phyloP scores from a whole-genome alignment of 2,113 vertebrate species.

The Vulpes lagopus region DNA sequence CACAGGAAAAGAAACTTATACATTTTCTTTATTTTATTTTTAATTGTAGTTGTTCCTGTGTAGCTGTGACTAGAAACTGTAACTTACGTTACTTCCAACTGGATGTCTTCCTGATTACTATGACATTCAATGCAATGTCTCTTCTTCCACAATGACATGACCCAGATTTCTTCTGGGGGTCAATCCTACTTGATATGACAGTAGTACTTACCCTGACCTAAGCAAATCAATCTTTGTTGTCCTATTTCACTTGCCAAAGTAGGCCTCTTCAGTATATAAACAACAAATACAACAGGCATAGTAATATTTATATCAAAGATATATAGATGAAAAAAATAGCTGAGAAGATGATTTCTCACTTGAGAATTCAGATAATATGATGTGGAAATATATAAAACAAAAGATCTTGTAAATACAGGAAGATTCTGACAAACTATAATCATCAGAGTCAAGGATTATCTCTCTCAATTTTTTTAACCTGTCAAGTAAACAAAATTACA shows the following conservation, averaged over 20 bases:
- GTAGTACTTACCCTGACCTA: not conserved
- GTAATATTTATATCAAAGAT: not conserved
- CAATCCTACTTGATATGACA: not conserved
- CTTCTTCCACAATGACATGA: not conserved
- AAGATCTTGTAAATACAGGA: not conserved
- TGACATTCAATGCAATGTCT: not conserved
- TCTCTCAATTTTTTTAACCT: not conserved
- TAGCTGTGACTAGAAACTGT: not conserved
- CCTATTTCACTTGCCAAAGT: not conserved
- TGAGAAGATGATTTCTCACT: not conserved
- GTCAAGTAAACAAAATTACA: not conserved
- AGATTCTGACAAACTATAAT: not conserved
- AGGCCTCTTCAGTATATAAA: not conserved
- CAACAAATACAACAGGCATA: not conserved
- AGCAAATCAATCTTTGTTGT: not conserved
- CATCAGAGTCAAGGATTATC: not conserved
- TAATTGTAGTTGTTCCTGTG: not conserved
- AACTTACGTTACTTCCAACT: not conserved
- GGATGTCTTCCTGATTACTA: not conserved
- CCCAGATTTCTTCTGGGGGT: not conserved
- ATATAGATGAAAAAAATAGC: not conserved
- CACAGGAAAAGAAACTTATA: not conserved
- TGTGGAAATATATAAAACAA: not conserved
- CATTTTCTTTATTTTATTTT: conserved; percentile 8
- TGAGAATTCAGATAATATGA: not conserved